Base-by-base conservation (phyloP, 2,113 vertebrate genomes). In the Polyodon spathula region DNA sequence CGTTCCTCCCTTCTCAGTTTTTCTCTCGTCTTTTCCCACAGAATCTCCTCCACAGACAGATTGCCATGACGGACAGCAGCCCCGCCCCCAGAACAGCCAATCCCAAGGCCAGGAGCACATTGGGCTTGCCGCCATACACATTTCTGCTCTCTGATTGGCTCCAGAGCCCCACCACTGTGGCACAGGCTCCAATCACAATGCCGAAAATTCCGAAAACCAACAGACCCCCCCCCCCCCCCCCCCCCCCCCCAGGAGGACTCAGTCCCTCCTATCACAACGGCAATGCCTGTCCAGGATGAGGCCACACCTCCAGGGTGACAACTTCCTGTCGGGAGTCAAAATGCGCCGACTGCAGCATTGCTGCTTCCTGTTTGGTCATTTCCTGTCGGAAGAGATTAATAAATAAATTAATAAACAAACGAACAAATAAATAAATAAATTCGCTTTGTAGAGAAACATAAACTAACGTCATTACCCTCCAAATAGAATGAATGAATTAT, bases 181-280 rank as follows among this genome's bases (percentile, higher is more conserved):
- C 77, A 37, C 84, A 86, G 39, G 87, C 14, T 27, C 82, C 78
- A 3, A 84, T 71, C 14, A 87, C 63, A 27, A 74, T 81, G n/a
- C 81, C 81, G 81, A 83, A 87, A 58, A 86, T 72, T 0, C 76
- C 76, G 52, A 88, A 86, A 6, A 80, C 81, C 75, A 87, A 55
- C 71, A 86, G 75, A 40, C 85, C 87, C 51, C 84, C 82, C 0
- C 73, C 56, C 60, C 82, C 77, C 51, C 78, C 1, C 1, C 68
- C 60, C 60, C n/a, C n/a, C n/a, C 2, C 74, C 54, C n/a, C 86
- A 88, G 59, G 83, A 82, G 68, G 84, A 63, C 68, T 88, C 86
- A 0, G 72, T 56, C 1, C 86, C 86, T 1, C 86, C 86, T 0
- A 84, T 88, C 58, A 87, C 67, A 66, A 87, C 68, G 0, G 84